Evolutionary conservation across 2,113 vertebrate genomes (phyloP).

Genomic region (Neogobius melanostomus): DNA sequence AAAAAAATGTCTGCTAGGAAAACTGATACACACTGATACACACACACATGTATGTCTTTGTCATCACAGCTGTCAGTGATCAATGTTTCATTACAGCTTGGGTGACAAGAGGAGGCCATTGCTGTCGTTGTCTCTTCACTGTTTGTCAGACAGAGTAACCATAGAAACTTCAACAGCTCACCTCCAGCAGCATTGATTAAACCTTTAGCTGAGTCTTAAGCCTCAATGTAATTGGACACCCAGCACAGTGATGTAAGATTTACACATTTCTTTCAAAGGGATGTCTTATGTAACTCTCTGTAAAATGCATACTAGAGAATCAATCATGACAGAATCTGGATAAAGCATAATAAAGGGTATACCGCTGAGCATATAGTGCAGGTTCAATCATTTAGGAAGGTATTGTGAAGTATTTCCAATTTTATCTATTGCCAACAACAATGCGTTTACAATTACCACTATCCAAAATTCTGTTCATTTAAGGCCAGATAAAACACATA

Average conservation of each 20-base stretch:
- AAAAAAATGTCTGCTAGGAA: slow-evolving; percentile 4
- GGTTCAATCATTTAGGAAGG: not conserved
- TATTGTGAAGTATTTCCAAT: not conserved
- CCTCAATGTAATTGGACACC: slow-evolving; percentile 43
- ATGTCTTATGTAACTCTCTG: not conserved
- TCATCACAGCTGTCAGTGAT: slow-evolving; percentile 54
- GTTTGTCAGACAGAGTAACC: slow-evolving; percentile 60
- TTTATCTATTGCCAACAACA: not conserved
- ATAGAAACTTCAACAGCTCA: slow-evolving; percentile 62
- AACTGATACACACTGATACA: slow-evolving; percentile 2
- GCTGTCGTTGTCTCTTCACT: slow-evolving; percentile 41
- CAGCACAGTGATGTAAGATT: slow-evolving; percentile 37
- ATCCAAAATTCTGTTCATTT: not conserved
- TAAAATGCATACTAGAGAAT: not conserved
- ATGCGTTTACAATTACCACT: too few species aligned
- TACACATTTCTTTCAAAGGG: not conserved
- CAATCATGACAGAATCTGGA: not conserved
- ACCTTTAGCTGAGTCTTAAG: slow-evolving; percentile 32
- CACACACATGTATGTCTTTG: slow-evolving; percentile 11
- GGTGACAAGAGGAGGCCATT: slow-evolving; percentile 56
- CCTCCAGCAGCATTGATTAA: slow-evolving; percentile 59
- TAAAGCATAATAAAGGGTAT: not conserved
- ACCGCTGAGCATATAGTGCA: not conserved
- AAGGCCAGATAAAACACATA: too few species aligned
- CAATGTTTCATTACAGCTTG: slow-evolving; percentile 76